phyloP scores from a whole-genome alignment of 2,797 vertebrate species.

The Hybognathus amarus region DNA sequence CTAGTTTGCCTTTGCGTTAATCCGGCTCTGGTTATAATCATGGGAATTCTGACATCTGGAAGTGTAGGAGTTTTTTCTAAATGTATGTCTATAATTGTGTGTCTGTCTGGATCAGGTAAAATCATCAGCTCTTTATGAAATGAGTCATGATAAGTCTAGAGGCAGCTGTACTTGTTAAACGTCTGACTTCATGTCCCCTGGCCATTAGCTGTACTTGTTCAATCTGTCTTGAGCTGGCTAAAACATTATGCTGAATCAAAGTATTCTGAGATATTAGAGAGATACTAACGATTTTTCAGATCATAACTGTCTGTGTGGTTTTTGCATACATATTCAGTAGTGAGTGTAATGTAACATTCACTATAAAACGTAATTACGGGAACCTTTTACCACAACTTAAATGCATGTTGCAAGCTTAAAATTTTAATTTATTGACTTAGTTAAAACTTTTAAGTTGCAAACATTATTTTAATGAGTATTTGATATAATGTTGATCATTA shows the following conservation, averaged over 20 bases:
- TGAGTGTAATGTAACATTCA: neutral
- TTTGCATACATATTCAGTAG: neutral
- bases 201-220: slow-evolving; percentile 2
- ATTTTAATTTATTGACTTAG: too few relatives aligned
- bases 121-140: slow-evolving; percentile 47
- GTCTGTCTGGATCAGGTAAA: slow-evolving; percentile 37
- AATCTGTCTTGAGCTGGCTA: neutral
- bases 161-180: slow-evolving; percentile 44
- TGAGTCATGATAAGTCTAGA: slow-evolving; percentile 18
- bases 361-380: too few relatives aligned
- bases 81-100: slow-evolving; percentile 2
- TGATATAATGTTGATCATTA: too few relatives aligned
- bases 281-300: neutral
- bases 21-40: too few relatives aligned
- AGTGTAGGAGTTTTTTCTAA: slow-evolving; percentile 23
- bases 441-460: too few relatives aligned
- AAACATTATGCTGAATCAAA: slow-evolving; percentile 10
- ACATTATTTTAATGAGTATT: too few relatives aligned
- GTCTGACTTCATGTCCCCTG: slow-evolving; percentile 14
- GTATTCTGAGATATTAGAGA: neutral
- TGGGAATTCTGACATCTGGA: neutral
- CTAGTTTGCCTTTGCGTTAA: too few relatives aligned
- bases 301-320: neutral
- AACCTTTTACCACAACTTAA: too few relatives aligned
- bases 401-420: too few relatives aligned